Evolutionary conservation across 2,888 invertebrate genomes (phyloP), one percentile per base, ranked within the genome.

Genomic region (Lottia scabra): DNA sequence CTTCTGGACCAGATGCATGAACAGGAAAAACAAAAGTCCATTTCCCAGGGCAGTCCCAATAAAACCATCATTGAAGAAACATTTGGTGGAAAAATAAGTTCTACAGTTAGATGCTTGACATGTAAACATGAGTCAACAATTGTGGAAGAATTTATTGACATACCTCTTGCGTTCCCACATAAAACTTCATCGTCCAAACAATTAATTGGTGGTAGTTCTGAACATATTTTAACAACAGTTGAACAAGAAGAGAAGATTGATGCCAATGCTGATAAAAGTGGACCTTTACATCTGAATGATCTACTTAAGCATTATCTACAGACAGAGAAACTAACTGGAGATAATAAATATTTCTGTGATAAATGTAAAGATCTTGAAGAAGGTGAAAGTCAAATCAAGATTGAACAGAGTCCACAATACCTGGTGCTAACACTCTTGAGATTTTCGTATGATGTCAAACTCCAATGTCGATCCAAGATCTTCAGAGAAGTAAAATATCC

Each of bases 321-420:
- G 26, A 93, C 94, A 1, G 96, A 96, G 87, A 92, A 92, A 70
- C 89, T 96, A 45, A 92, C 93, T 1, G 96, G 94, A 0, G 95
- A 95, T 69, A 96, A 96, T 87, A 92, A 93, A 89, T 96, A 96
- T 88, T 92, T 93, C 78, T 96, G 96, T 90, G 93, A 93, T 75
- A 92, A 92, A 68, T 96, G 96, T 87, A 92, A 92, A 4, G 92
- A 92, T 16, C 90, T 95, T 16, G 93, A 94, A 62, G 95, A 96
- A 84, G 96, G 95, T 0, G 94, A 94, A 86, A 91, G 94, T 38
- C 91, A 92, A 56, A 93, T 94, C 13, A 92, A 91, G 76, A 92
- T 96, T 12, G 92, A 94, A 15, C 92, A 93, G 69, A 92, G 94
- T 5, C 96, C 96, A 0, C 92, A 93, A 64, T 93, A 95, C 88